Evolutionary conservation across 2,888 invertebrate species (phyloP).

Genomic region (Cremastinae sp.): DNA sequence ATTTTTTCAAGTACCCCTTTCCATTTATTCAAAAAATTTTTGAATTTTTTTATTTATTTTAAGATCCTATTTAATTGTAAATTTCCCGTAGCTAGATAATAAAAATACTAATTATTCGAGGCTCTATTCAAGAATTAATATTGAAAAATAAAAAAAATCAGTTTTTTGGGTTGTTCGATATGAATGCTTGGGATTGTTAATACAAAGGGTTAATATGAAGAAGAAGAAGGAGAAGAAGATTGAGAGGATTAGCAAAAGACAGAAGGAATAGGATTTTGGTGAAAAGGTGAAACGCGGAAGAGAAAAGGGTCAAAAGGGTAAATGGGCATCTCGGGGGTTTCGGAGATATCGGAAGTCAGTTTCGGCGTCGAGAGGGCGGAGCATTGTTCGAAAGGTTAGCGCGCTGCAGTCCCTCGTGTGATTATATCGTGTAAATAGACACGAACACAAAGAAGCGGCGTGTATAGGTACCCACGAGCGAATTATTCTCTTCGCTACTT

Average conservation of each 20-base stretch:
- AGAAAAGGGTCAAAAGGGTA: conserved; percentile 26
- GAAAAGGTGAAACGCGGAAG: conserved; percentile 15
- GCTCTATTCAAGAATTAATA: no score
- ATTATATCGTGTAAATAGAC: conserved; percentile 40
- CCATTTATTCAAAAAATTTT: no score
- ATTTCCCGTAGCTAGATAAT: no score
- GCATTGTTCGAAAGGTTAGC: conserved; percentile 52
- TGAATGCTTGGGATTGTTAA: no score
- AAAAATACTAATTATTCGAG: no score
- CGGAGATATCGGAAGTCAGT: conserved; percentile 53
- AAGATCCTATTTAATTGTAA: no score
- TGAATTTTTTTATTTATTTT: no score
- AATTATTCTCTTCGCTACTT: conserved; percentile 49
- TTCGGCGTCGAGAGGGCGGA: conserved; percentile 26
- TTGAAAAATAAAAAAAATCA: no score
- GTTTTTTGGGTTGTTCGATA: no score
- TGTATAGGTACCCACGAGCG: conserved; percentile 3
- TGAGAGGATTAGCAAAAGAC: conserved; percentile 9
- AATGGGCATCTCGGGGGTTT: conserved; percentile 32
- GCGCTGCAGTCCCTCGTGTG: conserved; percentile 36
- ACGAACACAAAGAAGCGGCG: no score
- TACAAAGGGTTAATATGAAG: no score
- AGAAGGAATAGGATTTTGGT: conserved; percentile 10
- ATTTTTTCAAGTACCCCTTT: neutral
- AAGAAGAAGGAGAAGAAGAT: no score